Base-by-base conservation (phyloP, 2,888 invertebrate species). In the Embidobia sp. region DNA sequence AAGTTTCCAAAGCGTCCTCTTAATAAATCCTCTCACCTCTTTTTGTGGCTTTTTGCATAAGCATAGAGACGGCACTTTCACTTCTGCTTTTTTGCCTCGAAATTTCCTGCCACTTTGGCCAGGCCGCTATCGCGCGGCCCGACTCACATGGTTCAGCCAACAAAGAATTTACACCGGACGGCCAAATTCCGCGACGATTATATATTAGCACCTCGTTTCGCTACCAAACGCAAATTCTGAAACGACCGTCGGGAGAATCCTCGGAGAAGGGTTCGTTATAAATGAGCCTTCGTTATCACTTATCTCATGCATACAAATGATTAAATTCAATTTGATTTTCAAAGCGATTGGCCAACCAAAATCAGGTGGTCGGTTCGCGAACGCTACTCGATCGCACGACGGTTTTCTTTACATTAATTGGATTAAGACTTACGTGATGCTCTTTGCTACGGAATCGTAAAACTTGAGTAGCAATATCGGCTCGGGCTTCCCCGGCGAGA, bases 1-100 rank as follows among this genome's bases (percentile, higher is more conserved):
- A 75, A 49, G 79, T 77, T 80, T 81, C 22, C 79, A 74, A 81
- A 59, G 73, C 78, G 78, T 81, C 83, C 80, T 80, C 83, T 84
- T 85, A 86, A 87, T 87, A 86, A 87, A 87, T 87, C 86, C 84
- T 82, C 77, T 75, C 59, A 22, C 57, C 57, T 18, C 11, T 15
- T 22, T 46, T 27, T 48, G 70, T 42, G 42, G 77, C 53, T 55
- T 77, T 77, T 61, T 72, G 59, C 42, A 70, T 42, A 51, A 57
- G 61, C 42, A 48, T 59, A 53, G 40, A 53, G 27, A 42, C 15
- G 72, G 18, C 13, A 63, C 64, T 77, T 79, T 79, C 64, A 59
- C 64, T 70, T 69, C 48, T 35, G 33, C 51, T 51, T 76, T 76
- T 76, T 75, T 75, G 67, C 15, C 49, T 40, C 44, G 64, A 78